Percentiles rank a stretch among this genome's conserved stretches.
These are phyloP conservation scores for Erythrocercus mccallii DNA, from an alignment of 2,113 vertebrate species.

Conservation along the genomic window DNA sequence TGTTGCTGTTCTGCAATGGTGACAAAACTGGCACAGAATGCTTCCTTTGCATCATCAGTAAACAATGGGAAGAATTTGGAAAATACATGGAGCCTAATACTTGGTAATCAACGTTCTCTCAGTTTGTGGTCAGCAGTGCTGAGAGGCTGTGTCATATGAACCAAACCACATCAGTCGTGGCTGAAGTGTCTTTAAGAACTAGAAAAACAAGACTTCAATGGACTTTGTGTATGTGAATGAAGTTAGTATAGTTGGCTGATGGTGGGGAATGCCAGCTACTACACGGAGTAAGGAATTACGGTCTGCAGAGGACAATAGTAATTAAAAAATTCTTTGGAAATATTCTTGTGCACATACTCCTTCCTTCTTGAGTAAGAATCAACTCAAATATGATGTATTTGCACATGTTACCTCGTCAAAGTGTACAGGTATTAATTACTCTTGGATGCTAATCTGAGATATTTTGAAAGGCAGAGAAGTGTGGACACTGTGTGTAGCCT, in stretches of 20 bases:
- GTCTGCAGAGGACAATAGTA: not conserved
- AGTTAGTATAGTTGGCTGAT: not conserved
- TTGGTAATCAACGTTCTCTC: not conserved
- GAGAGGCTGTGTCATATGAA: not conserved
- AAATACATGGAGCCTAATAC: not conserved
- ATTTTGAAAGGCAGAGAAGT: not conserved
- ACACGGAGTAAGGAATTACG: not conserved
- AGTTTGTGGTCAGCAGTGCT: not conserved
- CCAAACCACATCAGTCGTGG: not conserved
- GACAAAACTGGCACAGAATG: not conserved
- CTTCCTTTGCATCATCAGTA: not conserved
- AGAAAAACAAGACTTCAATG: not conserved
- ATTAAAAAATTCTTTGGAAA: not conserved
- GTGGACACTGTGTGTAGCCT: not conserved
- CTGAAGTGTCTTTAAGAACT: not conserved
- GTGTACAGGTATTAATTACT: not conserved
- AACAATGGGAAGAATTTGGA: not conserved
- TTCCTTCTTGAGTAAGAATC: not conserved
- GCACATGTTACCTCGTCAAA: not conserved
- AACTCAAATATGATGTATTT: not conserved
- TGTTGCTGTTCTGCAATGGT: not conserved
- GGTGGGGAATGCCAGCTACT: not conserved
- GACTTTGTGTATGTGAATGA: not conserved
- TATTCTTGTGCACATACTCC: not conserved
- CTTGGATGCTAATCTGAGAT: not conserved